Base-by-base conservation (phyloP, 1,140 invertebrate genomes). In the Triops cancriformis region DNA sequence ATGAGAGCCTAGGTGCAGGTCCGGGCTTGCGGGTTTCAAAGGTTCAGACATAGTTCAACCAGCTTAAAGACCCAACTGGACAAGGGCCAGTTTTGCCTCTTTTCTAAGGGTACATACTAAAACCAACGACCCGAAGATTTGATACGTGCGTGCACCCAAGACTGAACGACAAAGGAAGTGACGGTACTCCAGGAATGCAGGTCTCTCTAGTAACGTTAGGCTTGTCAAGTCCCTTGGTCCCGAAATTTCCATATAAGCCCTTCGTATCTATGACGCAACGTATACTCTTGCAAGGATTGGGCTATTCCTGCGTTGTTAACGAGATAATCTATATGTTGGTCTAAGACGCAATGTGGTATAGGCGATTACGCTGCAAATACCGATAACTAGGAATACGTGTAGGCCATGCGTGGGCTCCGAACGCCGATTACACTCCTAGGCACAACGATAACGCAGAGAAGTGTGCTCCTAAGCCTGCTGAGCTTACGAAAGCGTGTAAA, bases 201-300 rank as follows among this genome's bases (percentile, higher is more conserved):
- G 23, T 64, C 23, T 14, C 51, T 64, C 5, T 18, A n/a, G 72
- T 37, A 41, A 37, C 12, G n/a, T 37, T 51, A 23, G 26, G 43
- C 31, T 73, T 75, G 73, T 73, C n/a, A 31, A 79, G 37, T 64
- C 18, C 31, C 9, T 64, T 64, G 10, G 14, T 64, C 51, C 23
- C 51, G 51, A 23, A 18, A 18, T 23, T 23, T 64, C 51, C 2
- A 5, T 64, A 64, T 18, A 64, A 37, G 51, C 51, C 6, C 51
- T 23, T 64, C 18, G 51, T 23, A 64, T n/a, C 51, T 64, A 18
- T 64, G 51, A 23, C 51, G 23, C 14, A 64, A 18, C 6, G 6
- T 23, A 4, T 14, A 23, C n/a, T 5, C 9, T 18, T 64, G 18
- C 0, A 64, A 64, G 31, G 31, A 64, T 64, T 64, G 23, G 18